A percentile compares a stretch with the other conserved stretches of the same genome.
phyloP scores from a whole-genome alignment of 2,888 invertebrate species.

The Cantharis rufa region DNA sequence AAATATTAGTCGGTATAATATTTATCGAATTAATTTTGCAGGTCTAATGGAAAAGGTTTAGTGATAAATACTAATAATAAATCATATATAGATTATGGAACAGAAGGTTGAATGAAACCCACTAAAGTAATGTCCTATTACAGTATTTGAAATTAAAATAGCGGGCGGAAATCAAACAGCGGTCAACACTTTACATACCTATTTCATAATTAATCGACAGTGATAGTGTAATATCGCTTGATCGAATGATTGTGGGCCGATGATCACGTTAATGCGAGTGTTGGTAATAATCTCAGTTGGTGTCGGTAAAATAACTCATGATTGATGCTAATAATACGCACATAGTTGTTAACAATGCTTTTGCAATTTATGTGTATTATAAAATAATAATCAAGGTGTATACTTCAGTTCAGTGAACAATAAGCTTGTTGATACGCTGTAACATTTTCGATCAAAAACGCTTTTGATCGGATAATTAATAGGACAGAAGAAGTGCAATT shows the following conservation, averaged over 20 bases:
- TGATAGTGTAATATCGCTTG: conserved; percentile 54
- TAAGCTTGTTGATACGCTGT: background rate
- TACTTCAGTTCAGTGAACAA: background rate
- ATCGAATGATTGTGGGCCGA: conserved; percentile 44
- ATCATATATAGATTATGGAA: background rate
- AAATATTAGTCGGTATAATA: background rate
- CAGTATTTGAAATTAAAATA: conserved; percentile 47
- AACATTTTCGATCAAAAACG: background rate
- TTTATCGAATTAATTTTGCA: background rate
- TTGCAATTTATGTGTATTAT: background rate
- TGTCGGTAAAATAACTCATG: conserved; percentile 47
- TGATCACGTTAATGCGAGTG: conserved; percentile 49
- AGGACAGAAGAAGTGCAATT: background rate
- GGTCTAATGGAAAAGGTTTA: background rate
- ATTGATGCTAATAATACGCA: conserved; percentile 45
- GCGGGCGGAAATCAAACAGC: conserved; percentile 52
- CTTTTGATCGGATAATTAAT: background rate
- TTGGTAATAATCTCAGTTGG: conserved; percentile 45
- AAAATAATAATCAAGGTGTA: background rate
- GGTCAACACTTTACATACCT: conserved; percentile 52
- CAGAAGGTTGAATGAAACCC: background rate
- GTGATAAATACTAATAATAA: background rate
- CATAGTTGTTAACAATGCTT: conserved; percentile 1
- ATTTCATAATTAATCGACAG: conserved; percentile 53
- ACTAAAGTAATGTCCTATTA: conserved; percentile 3